These are phyloP conservation scores for Trematomus bernacchii DNA, from an alignment of 2,797 vertebrate species.

Conservation along the genomic window DNA sequence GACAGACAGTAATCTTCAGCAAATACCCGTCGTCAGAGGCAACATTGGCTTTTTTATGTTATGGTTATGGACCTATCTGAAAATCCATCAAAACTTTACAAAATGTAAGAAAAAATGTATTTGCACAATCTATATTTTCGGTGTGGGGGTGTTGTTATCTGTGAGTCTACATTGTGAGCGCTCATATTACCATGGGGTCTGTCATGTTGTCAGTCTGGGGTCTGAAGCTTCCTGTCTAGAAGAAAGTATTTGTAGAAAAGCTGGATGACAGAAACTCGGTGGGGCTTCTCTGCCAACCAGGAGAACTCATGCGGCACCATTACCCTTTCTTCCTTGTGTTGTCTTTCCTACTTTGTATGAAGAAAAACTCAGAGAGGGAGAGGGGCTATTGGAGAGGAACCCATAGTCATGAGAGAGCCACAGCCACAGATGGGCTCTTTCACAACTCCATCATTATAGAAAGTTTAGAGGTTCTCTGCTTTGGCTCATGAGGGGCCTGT, in stretches of 20 bases:
- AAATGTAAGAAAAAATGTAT: neutral
- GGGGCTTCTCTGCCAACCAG: constrained; percentile 64
- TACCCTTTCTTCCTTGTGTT: constrained; percentile 69
- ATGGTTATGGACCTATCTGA: constrained; percentile 1
- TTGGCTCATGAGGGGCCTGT: constrained; percentile 22
- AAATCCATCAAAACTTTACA: neutral
- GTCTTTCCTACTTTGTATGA: constrained; percentile 58
- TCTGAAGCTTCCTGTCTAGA: constrained; percentile 52
- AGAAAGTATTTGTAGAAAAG: constrained; percentile 57
- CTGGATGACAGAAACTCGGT: constrained; percentile 73
- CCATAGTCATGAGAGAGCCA: constrained; percentile 48
- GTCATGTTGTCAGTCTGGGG: constrained; percentile 45
- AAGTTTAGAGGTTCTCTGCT: constrained; percentile 55
- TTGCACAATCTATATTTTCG: constrained; percentile 14
- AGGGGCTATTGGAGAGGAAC: constrained; percentile 48
- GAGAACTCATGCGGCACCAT: constrained; percentile 71
- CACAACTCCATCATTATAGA: constrained; percentile 65
- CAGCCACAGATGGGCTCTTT: constrained; percentile 59
- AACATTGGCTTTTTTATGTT: neutral
- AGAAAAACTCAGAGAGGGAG: constrained; percentile 43
- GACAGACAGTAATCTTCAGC: constrained; percentile 12
- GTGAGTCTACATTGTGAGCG: constrained; percentile 7
- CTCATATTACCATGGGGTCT: constrained; percentile 2
- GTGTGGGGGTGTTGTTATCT: constrained; percentile 4
- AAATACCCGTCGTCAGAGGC: constrained; percentile 13